A percentile compares a stretch with the other conserved stretches of the same genome.
phyloP scores from a whole-genome alignment of 2,888 invertebrate genomes.

The Hirtodrosophila alboralis region DNA sequence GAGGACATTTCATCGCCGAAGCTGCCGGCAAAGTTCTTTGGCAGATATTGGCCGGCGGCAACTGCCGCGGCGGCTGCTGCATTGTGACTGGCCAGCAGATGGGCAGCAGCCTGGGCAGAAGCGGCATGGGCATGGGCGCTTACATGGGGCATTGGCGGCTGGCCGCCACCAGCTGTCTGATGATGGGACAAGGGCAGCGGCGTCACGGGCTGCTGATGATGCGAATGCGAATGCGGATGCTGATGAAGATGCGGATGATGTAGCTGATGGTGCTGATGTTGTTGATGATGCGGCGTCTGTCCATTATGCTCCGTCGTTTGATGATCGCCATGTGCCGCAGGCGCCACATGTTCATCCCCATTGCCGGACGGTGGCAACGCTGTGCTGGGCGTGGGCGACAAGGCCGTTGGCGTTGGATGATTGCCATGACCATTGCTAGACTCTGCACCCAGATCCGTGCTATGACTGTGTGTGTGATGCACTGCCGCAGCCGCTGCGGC shows the following conservation, averaged over 20 bases:
- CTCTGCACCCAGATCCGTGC: constrained; percentile 48
- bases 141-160: constrained; percentile 47
- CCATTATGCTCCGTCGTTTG: constrained; percentile 53
- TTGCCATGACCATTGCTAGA: constrained; percentile 50
- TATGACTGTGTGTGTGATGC: constrained; percentile 48
- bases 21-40: constrained; percentile 78
- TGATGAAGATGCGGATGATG: constrained; percentile 37
- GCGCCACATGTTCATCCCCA: constrained; percentile 41
- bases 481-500: constrained; percentile 69
- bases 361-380: constrained; percentile 45
- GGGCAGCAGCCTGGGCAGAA: constrained; percentile 80
- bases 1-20: constrained; percentile 83
- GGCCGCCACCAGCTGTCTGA: constrained; percentile 35
- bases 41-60: constrained; percentile 81
- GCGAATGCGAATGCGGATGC: constrained; percentile 34
- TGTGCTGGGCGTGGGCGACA: constrained; percentile 62
- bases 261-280: constrained; percentile 21
- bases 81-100: constrained; percentile 82
- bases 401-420: constrained; percentile 50
- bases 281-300: constrained; percentile 29
- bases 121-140: constrained; percentile 72
- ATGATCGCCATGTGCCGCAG: constrained; percentile 45
- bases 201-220: constrained; percentile 48
- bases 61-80: constrained; percentile 79
- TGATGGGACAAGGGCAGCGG: constrained; percentile 41